A percentile compares a stretch with the other conserved stretches of the same genome.
phyloP scores from a whole-genome alignment of 2,888 invertebrate species.

The Trachelus tabidus region DNA sequence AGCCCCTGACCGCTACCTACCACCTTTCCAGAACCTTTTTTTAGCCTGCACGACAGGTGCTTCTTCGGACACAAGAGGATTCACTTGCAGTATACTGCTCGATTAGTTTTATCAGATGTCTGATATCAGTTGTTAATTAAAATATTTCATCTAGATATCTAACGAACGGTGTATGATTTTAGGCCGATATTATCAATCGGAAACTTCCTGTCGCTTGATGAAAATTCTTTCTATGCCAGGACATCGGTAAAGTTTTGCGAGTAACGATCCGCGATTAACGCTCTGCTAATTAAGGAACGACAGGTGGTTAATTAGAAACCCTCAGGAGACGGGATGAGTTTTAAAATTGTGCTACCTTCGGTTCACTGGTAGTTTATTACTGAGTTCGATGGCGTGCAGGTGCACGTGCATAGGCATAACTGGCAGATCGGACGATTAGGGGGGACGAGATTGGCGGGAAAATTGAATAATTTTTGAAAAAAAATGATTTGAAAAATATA shows the following conservation, averaged over 20 bases:
- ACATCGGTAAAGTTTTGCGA: not conserved
- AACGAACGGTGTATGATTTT: not conserved
- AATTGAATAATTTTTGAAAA: not conserved
- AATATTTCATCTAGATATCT: not conserved
- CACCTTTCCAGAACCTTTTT: not conserved
- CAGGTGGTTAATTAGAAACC: not conserved
- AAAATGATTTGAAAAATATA: no score
- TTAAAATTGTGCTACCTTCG: not conserved
- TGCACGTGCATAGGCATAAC: not conserved
- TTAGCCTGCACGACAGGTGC: slow-evolving; percentile 2
- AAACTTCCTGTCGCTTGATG: not conserved
- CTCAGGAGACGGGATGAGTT: not conserved
- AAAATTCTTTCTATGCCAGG: not conserved
- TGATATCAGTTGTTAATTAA: not conserved
- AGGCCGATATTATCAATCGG: not conserved
- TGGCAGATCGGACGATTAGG: not conserved
- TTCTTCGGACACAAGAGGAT: not conserved
- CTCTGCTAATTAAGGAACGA: not conserved
- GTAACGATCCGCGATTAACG: not conserved
- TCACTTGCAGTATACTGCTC: not conserved
- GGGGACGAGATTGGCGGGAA: not conserved
- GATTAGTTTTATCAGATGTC: not conserved
- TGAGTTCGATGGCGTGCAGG: not conserved
- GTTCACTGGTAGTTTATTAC: not conserved
- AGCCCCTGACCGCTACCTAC: slow-evolving; percentile 1